Evolutionary conservation across 2,113 vertebrate genomes (phyloP), one percentile per base, ranked within the genome.

Genomic region (Camelus bactrianus): DNA sequence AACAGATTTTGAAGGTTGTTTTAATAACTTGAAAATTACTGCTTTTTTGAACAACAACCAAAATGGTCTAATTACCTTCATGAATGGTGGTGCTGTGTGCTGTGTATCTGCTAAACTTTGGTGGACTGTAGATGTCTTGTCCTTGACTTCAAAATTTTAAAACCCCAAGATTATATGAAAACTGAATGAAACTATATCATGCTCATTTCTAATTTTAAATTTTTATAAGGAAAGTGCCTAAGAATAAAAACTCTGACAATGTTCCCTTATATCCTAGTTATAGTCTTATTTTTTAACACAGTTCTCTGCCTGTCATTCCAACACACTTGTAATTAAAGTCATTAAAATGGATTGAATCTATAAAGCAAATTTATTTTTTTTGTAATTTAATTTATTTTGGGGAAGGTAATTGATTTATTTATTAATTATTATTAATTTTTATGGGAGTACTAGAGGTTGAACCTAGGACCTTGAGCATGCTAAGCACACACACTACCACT

Each of bases 71-170:
- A 83, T 98, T 98, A 99, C 99, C 99, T 99, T 99, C 98, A 99
- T 98, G 96, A 99, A 99, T 24, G 98, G 97, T 92, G 99, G 99
- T 35, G 99, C 98, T 92, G 99, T 98, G 75, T 96, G 95, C 93
- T 99, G 99, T 30, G 99, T 84, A 98, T 99, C 99, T 69, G 98
- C 97, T 22, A 99, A 96, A 86, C 98, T 98, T 50, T 99, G 56
- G 98, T 98, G 56, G 99, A 98, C 93, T 99, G 99, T 4, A 97
- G 93, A 67, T 99, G 98, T 54, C 99, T 99, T 92, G 98, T 96
- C 98, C 98, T 99, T 94, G 99, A 98, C 97, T 98, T 98, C 89
- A 99, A 98, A 5, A 99, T 99, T 97, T 99, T 99, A 98, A 99
- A 99, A 48, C 99, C 99, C 52, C 99, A 98, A 97, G 98, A 98